A percentile compares a stretch with the other conserved stretches of the same genome.
Conservation (phyloP, 2,888 invertebrate genomes). For the Mycogona germanica region DNA sequence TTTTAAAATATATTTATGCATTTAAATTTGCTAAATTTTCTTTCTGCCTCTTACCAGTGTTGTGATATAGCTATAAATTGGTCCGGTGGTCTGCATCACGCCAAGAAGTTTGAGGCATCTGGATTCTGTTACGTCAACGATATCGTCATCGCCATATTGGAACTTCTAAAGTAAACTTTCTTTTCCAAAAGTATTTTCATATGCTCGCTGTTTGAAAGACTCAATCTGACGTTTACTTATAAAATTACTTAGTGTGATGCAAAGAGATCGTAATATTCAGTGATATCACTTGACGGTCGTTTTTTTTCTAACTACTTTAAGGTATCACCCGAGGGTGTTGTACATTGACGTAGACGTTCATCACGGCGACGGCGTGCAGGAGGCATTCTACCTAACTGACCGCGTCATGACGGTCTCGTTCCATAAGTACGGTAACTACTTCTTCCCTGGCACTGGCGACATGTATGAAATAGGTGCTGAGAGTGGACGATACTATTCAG, state of each 20-base stretch:
- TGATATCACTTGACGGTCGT: not conserved
- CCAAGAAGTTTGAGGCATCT: conserved; percentile 98
- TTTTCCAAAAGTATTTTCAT: too few relatives aligned
- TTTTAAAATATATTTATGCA: not conserved
- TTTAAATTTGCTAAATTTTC: not conserved
- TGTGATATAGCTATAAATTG: conserved; percentile 98
- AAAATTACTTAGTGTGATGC: not conserved
- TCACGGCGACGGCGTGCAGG: conserved; percentile 94
- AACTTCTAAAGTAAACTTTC: conserved; percentile 54
- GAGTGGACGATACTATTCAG: conserved; percentile 89
- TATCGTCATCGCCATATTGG: conserved; percentile 93
- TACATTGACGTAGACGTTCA: conserved; percentile 99
- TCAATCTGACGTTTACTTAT: too few relatives aligned
- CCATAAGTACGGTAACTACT: conserved; percentile 96
- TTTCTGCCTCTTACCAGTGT: conserved; percentile 35
- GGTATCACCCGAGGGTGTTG: conserved; percentile 84
- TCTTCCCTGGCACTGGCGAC: conserved; percentile 95
- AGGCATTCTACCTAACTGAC: conserved; percentile 94
- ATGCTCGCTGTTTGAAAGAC: not conserved
- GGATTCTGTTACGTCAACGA: conserved; percentile 99
- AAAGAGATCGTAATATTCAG: conserved; percentile 4
- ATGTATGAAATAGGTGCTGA: conserved; percentile 98
- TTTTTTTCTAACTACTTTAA: conserved; percentile 32
- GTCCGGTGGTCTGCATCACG: conserved; percentile 98
- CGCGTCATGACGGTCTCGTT: conserved; percentile 99